phyloP scores from a whole-genome alignment of 2,113 vertebrate species.

The Tragelaphus scriptus region DNA sequence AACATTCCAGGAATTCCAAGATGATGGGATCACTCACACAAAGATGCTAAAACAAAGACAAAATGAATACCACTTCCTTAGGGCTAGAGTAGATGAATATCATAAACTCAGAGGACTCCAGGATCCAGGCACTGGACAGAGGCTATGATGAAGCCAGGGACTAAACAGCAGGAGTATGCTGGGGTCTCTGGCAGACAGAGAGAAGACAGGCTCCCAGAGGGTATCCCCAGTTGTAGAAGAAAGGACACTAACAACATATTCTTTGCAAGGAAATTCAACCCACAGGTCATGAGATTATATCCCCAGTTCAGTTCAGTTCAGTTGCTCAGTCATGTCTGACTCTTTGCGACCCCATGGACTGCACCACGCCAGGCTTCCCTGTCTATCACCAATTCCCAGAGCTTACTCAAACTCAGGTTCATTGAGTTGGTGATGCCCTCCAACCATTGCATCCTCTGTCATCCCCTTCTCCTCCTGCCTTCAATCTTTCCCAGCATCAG shows the following conservation, averaged over 20 bases:
- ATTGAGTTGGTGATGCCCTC: not conserved
- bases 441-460: not conserved
- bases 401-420: not conserved
- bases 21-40: not conserved
- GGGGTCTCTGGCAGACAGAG: not conserved
- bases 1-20: not conserved
- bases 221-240: not conserved
- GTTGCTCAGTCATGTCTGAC: not conserved
- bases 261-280: not conserved
- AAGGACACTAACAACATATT: not conserved
- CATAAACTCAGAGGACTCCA: not conserved
- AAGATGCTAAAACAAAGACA: not conserved
- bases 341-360: not conserved
- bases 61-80: not conserved
- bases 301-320: not conserved
- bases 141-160: not conserved
- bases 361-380: not conserved
- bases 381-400: fast-evolving
- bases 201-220: not conserved
- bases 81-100: not conserved
- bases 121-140: not conserved
- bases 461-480: not conserved
- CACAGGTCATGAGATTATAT: not conserved
- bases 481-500: not conserved
- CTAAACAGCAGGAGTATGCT: not conserved